Evolutionary conservation across 2,797 vertebrate genomes (phyloP), one percentile per base, ranked within the genome.

Genomic region (Sebastes wilsoni): DNA sequence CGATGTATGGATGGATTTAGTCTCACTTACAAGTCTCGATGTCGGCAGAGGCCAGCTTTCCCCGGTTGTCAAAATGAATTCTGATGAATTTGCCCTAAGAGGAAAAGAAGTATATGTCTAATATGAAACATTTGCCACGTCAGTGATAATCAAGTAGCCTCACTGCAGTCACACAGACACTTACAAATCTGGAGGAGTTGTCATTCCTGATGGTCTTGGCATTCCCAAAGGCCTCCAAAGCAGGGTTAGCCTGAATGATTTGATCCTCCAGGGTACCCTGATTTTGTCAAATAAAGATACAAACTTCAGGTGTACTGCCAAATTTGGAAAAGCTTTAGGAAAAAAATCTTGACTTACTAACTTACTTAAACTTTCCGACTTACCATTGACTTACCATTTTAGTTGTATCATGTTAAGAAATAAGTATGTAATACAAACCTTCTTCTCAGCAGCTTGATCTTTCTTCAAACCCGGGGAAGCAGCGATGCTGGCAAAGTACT

Each of bases 61-160:
- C 97, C 0, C 96, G 95, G 6, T 96, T 96, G 69, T 94, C 97
- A 60, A 98, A 98, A 52, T 98, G 97, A 88, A 98, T 98, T 75
- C 97, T 88, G 81, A 98, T 98, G 85, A 98, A 98, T 94, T 98
- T 98, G 8, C 97, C 97, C 97, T 98, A 71, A 55, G 69, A 89
- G 1, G 7, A 72, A 34, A 76, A 68, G 18, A 55, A 38, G 1
- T 8, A 54, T 55, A 72, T 34, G 42, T 64, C 10, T 34, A 59
- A 20, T 20, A 54, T 28, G 2, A 28, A 58, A 71, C 38, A 42
- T 18, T 2, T 10, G 23, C 2, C 8, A 2, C 13, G 8, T 52
- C 4, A 36, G 5, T 46, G 32, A 42, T 20, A 30, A 55, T 30
- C 6, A 66, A 46, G 8, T 38, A 27, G 20, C 18, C 20, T 58